Evolutionary conservation across 2,113 vertebrate genomes (phyloP).

Genomic region (Holacanthus passer): DNA sequence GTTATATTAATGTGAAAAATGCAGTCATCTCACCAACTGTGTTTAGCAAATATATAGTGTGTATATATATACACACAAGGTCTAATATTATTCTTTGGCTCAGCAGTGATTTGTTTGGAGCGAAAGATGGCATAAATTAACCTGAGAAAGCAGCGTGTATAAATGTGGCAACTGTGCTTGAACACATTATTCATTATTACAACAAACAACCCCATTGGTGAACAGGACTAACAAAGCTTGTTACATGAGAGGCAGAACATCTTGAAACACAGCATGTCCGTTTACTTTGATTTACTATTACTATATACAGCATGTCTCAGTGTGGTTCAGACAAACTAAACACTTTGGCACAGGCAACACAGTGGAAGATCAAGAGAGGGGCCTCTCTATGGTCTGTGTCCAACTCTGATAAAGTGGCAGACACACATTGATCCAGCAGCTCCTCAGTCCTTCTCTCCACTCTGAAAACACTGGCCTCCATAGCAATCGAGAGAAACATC

Average conservation of each 20-base stretch:
- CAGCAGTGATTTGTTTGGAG: not conserved
- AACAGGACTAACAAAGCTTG: not conserved
- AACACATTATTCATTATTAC: constrained; percentile 5
- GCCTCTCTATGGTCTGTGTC: constrained; percentile 50
- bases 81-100: not conserved
- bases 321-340: constrained; percentile 30
- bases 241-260: not conserved
- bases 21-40: not conserved
- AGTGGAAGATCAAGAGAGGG: constrained; percentile 27
- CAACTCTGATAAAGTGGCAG: constrained; percentile 68
- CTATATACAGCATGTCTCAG: not conserved
- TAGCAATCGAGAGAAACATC: constrained; percentile 19
- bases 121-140: not conserved
- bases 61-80: not conserved
- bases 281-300: constrained; percentile 32
- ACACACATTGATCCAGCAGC: constrained; percentile 46
- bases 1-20: not conserved
- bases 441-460: constrained; percentile 18
- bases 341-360: constrained; percentile 32
- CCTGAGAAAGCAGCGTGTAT: not conserved
- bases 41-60: not conserved
- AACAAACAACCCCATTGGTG: not conserved
- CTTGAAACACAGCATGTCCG: constrained; percentile 10
- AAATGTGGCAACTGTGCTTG: not conserved
- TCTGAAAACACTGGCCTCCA: constrained; percentile 21